These are phyloP conservation scores for Tenthredo distinguenda DNA, from an alignment of 2,888 invertebrate species.

Conservation along the genomic window DNA sequence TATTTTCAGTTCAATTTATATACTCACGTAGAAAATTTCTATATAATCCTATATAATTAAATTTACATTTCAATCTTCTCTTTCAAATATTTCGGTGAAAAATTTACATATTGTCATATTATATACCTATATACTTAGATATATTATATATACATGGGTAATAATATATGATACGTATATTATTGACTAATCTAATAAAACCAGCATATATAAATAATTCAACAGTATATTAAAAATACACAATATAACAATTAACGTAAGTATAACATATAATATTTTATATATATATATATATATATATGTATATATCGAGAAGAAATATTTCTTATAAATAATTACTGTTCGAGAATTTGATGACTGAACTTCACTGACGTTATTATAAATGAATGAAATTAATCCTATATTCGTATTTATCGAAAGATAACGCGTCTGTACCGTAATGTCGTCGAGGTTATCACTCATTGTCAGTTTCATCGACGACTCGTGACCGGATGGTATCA, in stretches of 20 bases:
- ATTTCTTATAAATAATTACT: neutral
- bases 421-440: conserved; percentile 6
- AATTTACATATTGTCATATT: neutral
- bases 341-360: neutral
- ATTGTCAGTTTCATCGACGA: conserved; percentile 17
- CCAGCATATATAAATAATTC: neutral
- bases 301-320: neutral
- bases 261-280: neutral
- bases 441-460: conserved; percentile 40
- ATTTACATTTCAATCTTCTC: neutral
- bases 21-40: neutral
- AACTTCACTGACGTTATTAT: conserved; percentile 12
- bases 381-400: conserved; percentile 32
- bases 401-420: neutral
- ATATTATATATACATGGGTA: conserved; percentile 4
- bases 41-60: neutral
- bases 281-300: neutral
- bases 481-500: neutral
- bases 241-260: neutral
- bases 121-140: neutral
- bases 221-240: neutral
- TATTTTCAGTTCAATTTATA: conserved; percentile 39
- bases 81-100: neutral
- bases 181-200: neutral
- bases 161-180: neutral